Base-by-base conservation (phyloP, 1,140 invertebrate species). In the Lasaia peninsularis region DNA sequence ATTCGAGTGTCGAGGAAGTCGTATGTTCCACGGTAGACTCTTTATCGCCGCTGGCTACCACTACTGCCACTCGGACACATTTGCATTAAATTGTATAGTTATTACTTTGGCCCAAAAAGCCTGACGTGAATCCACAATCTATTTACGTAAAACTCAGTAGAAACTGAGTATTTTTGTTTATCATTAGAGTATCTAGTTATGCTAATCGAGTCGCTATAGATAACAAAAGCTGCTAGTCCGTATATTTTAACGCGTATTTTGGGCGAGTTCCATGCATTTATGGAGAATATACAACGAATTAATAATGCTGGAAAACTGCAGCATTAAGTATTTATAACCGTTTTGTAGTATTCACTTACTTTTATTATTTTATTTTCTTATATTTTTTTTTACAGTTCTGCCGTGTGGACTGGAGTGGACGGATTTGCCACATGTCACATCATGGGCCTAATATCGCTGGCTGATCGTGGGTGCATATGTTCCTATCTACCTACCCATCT, bases 31-130 rank as follows among this genome's bases (percentile, higher is more conserved):
- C 34, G 34, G 53, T 12, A 32, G 50, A 28, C 50, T 31, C 14
- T 52, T 52, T 52, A 52, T 52, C 50, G 53, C 37, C n/a, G n/a
- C n/a, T n/a, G n/a, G n/a, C n/a, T n/a, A n/a, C n/a, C n/a, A n/a
- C n/a, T n/a, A n/a, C n/a, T n/a, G n/a, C n/a, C 24, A 24, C n/a
- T 40, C 18, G n/a, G 20, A 21, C 65, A 66, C 74, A 79, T 80
- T 79, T 78, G 69, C 75, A 80, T 83, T 69, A 73, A 78, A 80
- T 80, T 80, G 70, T 73, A 77, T 77, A 20, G n/a, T 21, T 35
- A 44, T 44, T 55, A 24, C 56, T 56, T 60, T 55, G 12, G 20
- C 52, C 52, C 52, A 40, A 54, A 54, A 58, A 65, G 44, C 49
- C 58, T 55, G 55, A 57, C 55, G 67, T 70, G 63, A 28, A 6